Evolutionary conservation across 1,140 invertebrate genomes (phyloP), one percentile per base, ranked within the genome.

Genomic region (Macrobrachium rosenbergii): DNA sequence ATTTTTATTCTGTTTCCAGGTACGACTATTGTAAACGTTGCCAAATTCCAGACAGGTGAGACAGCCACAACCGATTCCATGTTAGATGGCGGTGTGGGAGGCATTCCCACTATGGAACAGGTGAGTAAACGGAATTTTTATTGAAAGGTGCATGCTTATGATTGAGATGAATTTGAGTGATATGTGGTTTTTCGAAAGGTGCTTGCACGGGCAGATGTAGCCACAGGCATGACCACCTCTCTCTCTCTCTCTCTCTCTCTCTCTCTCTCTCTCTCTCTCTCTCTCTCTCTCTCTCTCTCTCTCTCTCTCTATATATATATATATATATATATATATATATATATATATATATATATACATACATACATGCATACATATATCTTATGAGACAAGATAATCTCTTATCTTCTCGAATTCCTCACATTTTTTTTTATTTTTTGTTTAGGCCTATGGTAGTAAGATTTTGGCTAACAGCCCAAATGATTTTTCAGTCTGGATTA

Each of bases 21-120:
- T n/a, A 11, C n/a, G 19, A 58, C 19, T 17, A 2, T 45, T 45
- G 52, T 82, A n/a, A 45, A 23, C 45, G 21, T 82, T 43, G 81
- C 72, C 14, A 82, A 45, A 19, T 82, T 82, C 81, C 81, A 82
- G 81, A 72, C 81, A 60, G 67, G 67, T 5, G 45, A 82, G 8
- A 17, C 59, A 2, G 81, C 81, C 43, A 82, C 81, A 37, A 82
- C 64, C 0, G 52, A 82, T n/a, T 45, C 64, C n/a, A 11, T 72
- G 45, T 19, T 77, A 69, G 82, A 83, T 28, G 45, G 52, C 10
- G 52, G 28, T 11, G 1, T 76, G 72, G 60, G 37, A 0, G 12
- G 0, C 73, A 8, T 83, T 5, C 69, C 72, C 3, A 45, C 23
- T 0, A 28, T 62, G n/a, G 58, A 23, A 11, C 69, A 77, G 67